Percentiles rank a stretch among this genome's conserved stretches.
Conservation (phyloP, 2,797 vertebrate genomes). For the Triplophysa bombifrons region DNA sequence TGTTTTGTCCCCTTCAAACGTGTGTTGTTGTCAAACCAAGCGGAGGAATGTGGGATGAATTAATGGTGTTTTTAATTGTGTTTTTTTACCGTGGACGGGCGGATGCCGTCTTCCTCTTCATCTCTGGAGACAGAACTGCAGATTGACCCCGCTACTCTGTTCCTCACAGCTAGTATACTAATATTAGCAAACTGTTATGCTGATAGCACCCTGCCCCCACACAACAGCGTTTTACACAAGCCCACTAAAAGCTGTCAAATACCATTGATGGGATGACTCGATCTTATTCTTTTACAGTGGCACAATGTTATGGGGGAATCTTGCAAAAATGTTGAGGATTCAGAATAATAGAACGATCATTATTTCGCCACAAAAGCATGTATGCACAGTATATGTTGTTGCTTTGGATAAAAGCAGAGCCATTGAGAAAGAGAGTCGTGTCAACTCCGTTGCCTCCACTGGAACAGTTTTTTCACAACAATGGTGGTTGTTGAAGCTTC, state of each 20-base stretch:
- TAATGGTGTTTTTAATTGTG: constrained; percentile 51
- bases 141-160: constrained; percentile 59
- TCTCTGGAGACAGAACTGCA: constrained; percentile 54
- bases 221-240: constrained; percentile 21
- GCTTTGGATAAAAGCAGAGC: no score
- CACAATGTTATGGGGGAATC: neutral
- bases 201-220: constrained; percentile 46
- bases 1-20: neutral
- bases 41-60: neutral
- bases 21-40: neutral
- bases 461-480: no score
- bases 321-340: neutral
- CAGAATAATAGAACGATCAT: no score
- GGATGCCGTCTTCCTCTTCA: constrained; percentile 37
- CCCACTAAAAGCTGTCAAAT: constrained; percentile 31
- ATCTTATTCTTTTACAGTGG: constrained; percentile 7
- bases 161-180: constrained; percentile 49
- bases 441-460: no score
- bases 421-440: no score
- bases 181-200: constrained; percentile 54
- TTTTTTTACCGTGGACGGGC: constrained; percentile 55
- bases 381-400: no score
- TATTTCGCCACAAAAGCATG: no score
- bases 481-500: no score
- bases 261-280: neutral